These are phyloP conservation scores for Clitarchus hookeri DNA, from an alignment of 2,888 invertebrate species.

Conservation along the genomic window DNA sequence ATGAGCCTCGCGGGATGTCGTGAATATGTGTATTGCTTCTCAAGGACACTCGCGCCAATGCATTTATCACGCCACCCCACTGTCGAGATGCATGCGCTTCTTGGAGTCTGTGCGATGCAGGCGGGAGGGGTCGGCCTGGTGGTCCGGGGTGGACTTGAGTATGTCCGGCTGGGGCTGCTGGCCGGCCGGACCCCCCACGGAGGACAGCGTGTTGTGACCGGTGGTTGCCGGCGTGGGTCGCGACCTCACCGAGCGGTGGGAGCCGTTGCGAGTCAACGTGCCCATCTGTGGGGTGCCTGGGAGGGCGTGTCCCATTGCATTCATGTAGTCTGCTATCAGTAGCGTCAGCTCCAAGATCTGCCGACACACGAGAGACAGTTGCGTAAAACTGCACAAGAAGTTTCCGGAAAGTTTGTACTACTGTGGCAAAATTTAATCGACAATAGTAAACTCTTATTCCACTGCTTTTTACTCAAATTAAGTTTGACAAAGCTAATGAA, in stretches of 20 bases:
- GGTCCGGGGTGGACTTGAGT: constrained; percentile 84
- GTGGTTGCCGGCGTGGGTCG: constrained; percentile 44
- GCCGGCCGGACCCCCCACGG: constrained; percentile 22
- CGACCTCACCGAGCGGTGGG: constrained; percentile 62
- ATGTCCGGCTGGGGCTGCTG: constrained; percentile 71
- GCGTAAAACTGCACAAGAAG: neutral
- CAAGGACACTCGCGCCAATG: neutral
- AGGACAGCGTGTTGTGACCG: constrained; percentile 27
- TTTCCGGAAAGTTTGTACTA: neutral
- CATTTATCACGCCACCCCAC: constrained; percentile 55
- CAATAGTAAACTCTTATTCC: neutral
- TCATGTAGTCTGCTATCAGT: constrained; percentile 93
- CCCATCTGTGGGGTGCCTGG: constrained; percentile 81
- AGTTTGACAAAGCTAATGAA: too few relatives aligned
- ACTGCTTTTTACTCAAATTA: too few relatives aligned
- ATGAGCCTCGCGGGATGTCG: neutral
- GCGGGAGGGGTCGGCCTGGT: constrained; percentile 59
- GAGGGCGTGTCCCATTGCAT: constrained; percentile 75
- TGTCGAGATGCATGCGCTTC: constrained; percentile 57
- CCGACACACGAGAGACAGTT: constrained; percentile 34
- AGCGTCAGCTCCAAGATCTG: constrained; percentile 89
- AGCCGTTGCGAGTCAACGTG: constrained; percentile 73
- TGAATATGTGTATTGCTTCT: neutral
- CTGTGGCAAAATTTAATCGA: neutral
- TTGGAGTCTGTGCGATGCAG: constrained; percentile 59